Base-by-base conservation (phyloP, 2,797 vertebrate species). In the Pantherophis alleghaniensis region DNA sequence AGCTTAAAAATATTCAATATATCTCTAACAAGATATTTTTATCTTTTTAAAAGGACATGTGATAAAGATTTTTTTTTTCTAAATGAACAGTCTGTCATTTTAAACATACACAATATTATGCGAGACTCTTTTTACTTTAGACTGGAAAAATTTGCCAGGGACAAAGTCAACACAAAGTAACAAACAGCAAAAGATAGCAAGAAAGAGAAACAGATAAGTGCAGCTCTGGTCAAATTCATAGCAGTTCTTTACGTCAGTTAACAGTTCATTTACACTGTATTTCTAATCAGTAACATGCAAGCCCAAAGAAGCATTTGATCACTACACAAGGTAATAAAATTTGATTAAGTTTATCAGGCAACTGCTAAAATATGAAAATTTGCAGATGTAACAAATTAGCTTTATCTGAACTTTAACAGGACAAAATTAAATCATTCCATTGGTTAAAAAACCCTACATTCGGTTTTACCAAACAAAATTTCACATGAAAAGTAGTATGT, bases 251-350 rank as follows among this genome's bases (percentile, higher is more conserved):
- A 97, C 95, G 97, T 98, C 97, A 97, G 97, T 98, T 98, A 98
- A 98, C 97, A 97, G 97, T 97, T 98, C 98, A 97, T 97, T 98
- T 98, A 98, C 97, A 98, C 97, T 96, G 97, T 97, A 96, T 98
- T 98, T 98, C 98, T 98, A 98, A 98, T 98, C 98, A 97, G 97
- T 98, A 98, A 98, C 98, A 98, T 98, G 98, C 98, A 98, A 98
- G 98, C 98, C 98, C 95, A 94, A 98, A 98, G 97, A 98, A 98
- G 98, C 97, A 95, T 98, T 98, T 96, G 97, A 98, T 98, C 98
- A 98, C 98, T 98, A 98, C 98, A 98, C 98, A 98, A 98, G 97
- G 98, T 98, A 98, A 98, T 98, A 98, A 98, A 98, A 97, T 98
- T 96, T 96, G 96, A 95, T 97, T 97, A 97, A 98, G 98, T 97